A percentile compares a stretch with the other conserved stretches of the same genome.
Evolutionary conservation across 2,888 invertebrate species (phyloP).

Genomic region (Eretmocerus hayati): DNA sequence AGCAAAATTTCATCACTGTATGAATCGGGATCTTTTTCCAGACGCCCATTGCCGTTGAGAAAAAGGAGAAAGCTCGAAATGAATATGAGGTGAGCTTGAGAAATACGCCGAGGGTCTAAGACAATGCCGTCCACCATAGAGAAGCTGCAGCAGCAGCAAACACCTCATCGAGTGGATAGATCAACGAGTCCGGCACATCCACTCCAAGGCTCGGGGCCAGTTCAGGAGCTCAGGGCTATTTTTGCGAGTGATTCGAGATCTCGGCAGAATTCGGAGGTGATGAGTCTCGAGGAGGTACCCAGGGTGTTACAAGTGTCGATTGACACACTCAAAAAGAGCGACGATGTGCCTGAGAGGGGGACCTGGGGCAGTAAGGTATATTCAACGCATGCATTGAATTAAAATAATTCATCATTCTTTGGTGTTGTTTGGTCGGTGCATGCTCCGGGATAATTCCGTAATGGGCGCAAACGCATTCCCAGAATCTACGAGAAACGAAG

Average conservation of each 20-base stretch:
- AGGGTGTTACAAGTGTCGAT: not conserved
- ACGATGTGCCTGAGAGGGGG: constrained; percentile 35
- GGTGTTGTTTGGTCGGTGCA: too few relatives aligned
- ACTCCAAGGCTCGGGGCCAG: constrained; percentile 26
- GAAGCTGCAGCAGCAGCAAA: constrained; percentile 13
- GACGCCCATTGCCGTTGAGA: too few relatives aligned
- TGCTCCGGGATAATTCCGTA: too few relatives aligned
- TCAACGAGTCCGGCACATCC: constrained; percentile 37
- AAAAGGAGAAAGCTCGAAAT: too few relatives aligned
- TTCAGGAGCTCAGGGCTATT: constrained; percentile 37
- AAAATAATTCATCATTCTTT: too few relatives aligned
- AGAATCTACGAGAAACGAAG: too few relatives aligned
- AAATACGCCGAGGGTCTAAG: not conserved
- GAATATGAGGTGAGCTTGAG: constrained; percentile 34
- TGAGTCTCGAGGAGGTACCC: not conserved
- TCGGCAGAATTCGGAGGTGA: not conserved
- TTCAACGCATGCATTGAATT: too few relatives aligned
- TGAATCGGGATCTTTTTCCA: too few relatives aligned
- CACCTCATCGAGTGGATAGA: constrained; percentile 32
- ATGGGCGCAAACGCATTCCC: too few relatives aligned
- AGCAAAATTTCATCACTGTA: too few relatives aligned
- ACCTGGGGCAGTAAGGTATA: constrained; percentile 43
- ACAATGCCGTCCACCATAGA: constrained; percentile 35
- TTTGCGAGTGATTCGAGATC: constrained; percentile 26
- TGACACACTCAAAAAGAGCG: not conserved